These are phyloP conservation scores for Microcaecilia unicolor DNA, from an alignment of 2,797 vertebrate genomes.

Conservation along the genomic window DNA sequence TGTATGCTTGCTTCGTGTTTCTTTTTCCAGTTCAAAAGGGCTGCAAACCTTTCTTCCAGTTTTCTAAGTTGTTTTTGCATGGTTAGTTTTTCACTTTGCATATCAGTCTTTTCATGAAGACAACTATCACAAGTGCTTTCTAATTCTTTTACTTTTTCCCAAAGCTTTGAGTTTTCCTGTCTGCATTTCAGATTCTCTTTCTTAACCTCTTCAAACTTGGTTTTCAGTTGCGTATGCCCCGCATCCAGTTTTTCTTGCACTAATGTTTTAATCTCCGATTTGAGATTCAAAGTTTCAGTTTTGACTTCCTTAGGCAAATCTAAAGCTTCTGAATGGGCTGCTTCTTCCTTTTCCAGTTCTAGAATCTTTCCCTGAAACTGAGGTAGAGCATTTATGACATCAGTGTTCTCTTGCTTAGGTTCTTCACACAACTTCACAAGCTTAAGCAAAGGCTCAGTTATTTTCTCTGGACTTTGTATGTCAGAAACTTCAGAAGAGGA, in stretches of 20 bases:
- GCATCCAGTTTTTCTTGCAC: conserved; percentile 39
- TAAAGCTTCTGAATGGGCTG: conserved; percentile 29
- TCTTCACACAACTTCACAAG: conserved; percentile 24
- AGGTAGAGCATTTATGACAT: conserved; percentile 51
- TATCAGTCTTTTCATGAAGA: rapidly evolving
- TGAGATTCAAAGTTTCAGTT: conserved; percentile 48
- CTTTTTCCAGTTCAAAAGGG: neutral
- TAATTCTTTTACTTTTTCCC: neutral
- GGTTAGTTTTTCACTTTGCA: neutral
- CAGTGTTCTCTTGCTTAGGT: conserved; percentile 39
- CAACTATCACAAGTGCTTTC: conserved; percentile 3
- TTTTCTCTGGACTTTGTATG: conserved; percentile 31
- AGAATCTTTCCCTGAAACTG: conserved; percentile 51
- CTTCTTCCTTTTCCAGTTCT: conserved; percentile 44
- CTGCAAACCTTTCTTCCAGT: neutral
- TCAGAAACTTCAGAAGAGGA: conserved; percentile 29
- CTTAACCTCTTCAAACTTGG: conserved; percentile 33
- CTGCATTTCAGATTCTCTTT: conserved; percentile 19
- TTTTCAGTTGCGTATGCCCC: conserved; percentile 19
- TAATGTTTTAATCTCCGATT: conserved; percentile 32
- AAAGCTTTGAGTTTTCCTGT: neutral
- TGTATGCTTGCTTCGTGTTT: rapidly evolving
- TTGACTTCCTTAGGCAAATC: conserved; percentile 30
- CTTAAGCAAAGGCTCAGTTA: conserved; percentile 16
- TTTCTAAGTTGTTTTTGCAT: neutral